Evolutionary conservation across 2,797 vertebrate genomes (phyloP).

Genomic region (Spinibarbus caldwelli): DNA sequence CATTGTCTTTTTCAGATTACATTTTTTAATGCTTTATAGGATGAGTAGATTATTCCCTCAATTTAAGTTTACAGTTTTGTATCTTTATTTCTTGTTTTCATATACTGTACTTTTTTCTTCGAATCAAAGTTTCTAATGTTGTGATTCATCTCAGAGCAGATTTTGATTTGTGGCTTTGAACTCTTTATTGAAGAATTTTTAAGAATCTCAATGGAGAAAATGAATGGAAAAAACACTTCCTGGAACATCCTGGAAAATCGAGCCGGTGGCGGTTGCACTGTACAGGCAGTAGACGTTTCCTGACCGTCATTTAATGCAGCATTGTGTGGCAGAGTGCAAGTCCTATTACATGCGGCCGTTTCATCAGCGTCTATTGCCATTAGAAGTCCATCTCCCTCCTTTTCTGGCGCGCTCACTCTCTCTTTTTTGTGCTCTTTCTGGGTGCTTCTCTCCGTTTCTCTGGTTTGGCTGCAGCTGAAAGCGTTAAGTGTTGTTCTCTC

Average conservation of each 20-base stretch:
- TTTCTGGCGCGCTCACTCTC: conserved; percentile 38
- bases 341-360: conserved; percentile 43
- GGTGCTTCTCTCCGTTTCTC: conserved; percentile 44
- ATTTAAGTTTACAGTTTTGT: neutral
- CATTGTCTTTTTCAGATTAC: neutral
- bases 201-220: neutral
- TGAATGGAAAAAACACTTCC: neutral
- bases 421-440: conserved; percentile 61
- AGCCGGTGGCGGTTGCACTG: too few relatives aligned
- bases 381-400: conserved; percentile 51
- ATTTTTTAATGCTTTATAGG: neutral
- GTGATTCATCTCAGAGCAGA: neutral
- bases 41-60: neutral
- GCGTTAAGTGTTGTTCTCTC: conserved; percentile 62
- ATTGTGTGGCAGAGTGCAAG: conserved; percentile 32
- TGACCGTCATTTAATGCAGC: too few relatives aligned
- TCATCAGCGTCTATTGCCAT: conserved; percentile 44
- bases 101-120: neutral
- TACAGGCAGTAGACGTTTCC: too few relatives aligned
- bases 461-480: conserved; percentile 57
- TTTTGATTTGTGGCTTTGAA: neutral
- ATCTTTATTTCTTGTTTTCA: neutral
- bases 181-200: neutral
- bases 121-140: neutral
- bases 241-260: neutral